Conservation (phyloP, 2,888 invertebrate species). For the Drosophila demipolita region DNA sequence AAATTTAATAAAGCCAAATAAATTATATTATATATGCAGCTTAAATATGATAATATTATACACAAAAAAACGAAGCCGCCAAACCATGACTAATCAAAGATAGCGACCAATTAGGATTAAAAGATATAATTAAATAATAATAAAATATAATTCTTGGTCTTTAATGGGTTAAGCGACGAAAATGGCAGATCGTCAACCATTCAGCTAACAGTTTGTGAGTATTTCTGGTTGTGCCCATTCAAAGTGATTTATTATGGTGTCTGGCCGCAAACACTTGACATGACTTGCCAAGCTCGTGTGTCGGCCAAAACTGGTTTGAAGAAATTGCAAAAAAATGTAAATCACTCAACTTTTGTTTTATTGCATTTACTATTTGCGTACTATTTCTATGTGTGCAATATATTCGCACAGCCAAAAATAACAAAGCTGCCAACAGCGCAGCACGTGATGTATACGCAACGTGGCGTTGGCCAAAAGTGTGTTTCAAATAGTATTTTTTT, state of each 20-base stretch:
- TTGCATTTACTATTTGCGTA: not conserved
- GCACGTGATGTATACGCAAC: slow-evolving; percentile 71
- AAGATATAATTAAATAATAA: too few relatives aligned
- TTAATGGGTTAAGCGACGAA: slow-evolving; percentile 47
- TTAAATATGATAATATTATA: slow-evolving; percentile 39
- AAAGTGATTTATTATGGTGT: slow-evolving; percentile 56
- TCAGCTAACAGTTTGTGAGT: slow-evolving; percentile 23
- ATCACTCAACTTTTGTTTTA: slow-evolving; percentile 9
- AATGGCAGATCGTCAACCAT: slow-evolving; percentile 20
- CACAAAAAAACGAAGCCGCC: slow-evolving; percentile 12
- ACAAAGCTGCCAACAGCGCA: slow-evolving; percentile 19
- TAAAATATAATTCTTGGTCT: not conserved
- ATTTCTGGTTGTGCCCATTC: slow-evolving; percentile 48
- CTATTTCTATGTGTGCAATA: not conserved
- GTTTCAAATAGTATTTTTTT: slow-evolving; percentile 42
- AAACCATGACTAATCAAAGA: slow-evolving; percentile 23
- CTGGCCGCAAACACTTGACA: slow-evolving; percentile 21
- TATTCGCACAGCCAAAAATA: slow-evolving; percentile 17
- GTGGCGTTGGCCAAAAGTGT: slow-evolving; percentile 46
- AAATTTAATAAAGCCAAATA: slow-evolving; percentile 6
- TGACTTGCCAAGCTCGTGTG: slow-evolving; percentile 48
- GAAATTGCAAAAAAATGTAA: slow-evolving; percentile 39
- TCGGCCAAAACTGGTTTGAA: slow-evolving; percentile 49
- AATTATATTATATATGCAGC: not conserved
- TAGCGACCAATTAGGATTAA: slow-evolving; percentile 8